Evolutionary conservation across 1,140 invertebrate genomes (phyloP), one percentile per base, ranked within the genome.

Genomic region (Coboldia fuscipes): DNA sequence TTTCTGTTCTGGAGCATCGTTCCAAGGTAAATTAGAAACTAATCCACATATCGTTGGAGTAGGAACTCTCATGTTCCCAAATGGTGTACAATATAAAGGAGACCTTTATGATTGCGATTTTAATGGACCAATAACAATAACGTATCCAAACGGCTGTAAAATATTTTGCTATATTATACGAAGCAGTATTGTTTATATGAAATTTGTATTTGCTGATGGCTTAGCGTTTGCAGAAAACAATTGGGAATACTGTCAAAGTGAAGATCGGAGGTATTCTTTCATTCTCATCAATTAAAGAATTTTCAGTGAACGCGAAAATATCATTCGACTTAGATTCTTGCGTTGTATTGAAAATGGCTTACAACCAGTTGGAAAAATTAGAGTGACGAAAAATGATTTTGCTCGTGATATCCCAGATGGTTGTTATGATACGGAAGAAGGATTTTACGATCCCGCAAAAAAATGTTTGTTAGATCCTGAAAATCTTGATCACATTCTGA

Each of bases 381-480:
- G 45, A 14, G 36, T 50, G 16, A 57, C 47, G 0, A 48, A 55
- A 12, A 32, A 40, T 5, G 35, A 35, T 34, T 44, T 46, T 0
- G 34, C 47, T 3, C 42, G 42, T 33, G 19, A 41, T 19, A 48
- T 61, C 26, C 54, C 57, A 9, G 8, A 39, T 9, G 44, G 42
- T 5, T 57, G 50, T 33, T 61, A 61, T 37, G 60, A 62, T 39
- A 41, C 46, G 0, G 56, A 48, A 10, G 41, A 48, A 33, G 58
- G 57, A 4, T 47, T 57, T 21, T 62, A 52, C 34, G 37, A 59
- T 39, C 56, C 57, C n/a, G n/a, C n/a, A n/a, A n/a, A n/a, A n/a
- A n/a, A n/a, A n/a, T n/a, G n/a, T n/a, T n/a, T n/a, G n/a, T n/a
- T n/a, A n/a, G n/a, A n/a, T n/a, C n/a, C n/a, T n/a, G n/a, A n/a